phyloP scores from a whole-genome alignment of 2,797 vertebrate species.

The Ceyx erithaca region DNA sequence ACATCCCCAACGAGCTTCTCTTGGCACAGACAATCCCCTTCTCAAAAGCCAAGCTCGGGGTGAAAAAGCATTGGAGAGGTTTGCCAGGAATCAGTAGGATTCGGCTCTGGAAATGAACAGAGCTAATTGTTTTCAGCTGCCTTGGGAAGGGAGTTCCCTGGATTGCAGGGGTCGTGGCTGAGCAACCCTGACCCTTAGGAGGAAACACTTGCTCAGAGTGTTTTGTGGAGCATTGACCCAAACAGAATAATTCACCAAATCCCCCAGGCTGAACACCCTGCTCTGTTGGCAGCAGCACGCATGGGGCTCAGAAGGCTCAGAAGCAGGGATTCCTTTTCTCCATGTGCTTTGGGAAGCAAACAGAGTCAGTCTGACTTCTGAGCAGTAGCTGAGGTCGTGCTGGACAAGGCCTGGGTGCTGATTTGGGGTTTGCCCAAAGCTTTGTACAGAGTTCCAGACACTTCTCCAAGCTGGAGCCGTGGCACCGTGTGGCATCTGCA shows the following conservation, averaged over 20 bases:
- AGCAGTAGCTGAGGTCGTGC: background rate
- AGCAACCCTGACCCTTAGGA: background rate
- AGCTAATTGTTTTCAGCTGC: constrained; percentile 16
- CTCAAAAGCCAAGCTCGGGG: background rate
- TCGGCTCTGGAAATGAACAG: background rate
- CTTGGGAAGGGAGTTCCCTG: background rate
- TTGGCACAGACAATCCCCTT: background rate
- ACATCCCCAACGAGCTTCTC: background rate
- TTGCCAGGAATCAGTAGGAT: constrained; percentile 12
- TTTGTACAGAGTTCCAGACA: too few species aligned
- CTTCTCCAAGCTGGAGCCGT: accelerated
- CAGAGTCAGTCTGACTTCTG: background rate
- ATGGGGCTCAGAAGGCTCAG: background rate
- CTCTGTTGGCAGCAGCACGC: accelerated
- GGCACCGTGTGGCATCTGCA: accelerated
- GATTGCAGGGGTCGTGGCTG: background rate
- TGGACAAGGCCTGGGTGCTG: background rate
- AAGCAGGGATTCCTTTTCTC: background rate
- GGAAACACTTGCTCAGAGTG: background rate
- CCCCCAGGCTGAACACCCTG: accelerated
- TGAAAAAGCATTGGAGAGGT: background rate
- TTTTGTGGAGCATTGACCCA: background rate
- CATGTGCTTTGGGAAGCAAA: background rate
- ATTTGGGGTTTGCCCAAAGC: too few species aligned
- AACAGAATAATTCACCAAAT: accelerated